phyloP scores from a whole-genome alignment of 2,113 vertebrate species.

The Equus przewalskii region DNA sequence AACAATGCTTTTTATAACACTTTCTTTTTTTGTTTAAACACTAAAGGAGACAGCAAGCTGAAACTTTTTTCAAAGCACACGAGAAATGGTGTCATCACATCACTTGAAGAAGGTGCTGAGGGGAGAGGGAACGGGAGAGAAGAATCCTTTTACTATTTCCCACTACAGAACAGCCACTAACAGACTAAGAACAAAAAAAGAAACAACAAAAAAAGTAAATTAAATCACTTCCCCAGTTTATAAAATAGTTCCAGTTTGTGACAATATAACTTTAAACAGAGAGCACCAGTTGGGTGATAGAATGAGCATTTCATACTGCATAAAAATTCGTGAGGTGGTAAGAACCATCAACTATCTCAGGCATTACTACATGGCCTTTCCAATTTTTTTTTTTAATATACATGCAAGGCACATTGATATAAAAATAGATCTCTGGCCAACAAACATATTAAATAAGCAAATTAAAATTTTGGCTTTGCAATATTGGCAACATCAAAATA shows the following conservation, averaged over 20 bases:
- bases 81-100: constrained; percentile 75
- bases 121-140: constrained; percentile 68
- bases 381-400: constrained; percentile 73
- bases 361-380: constrained; percentile 68
- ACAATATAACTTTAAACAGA: constrained; percentile 74
- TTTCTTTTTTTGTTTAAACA: constrained; percentile 63
- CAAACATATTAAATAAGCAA: constrained; percentile 78
- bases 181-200: constrained; percentile 31
- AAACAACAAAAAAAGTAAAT: constrained; percentile 55
- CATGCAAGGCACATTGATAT: constrained; percentile 88
- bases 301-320: constrained; percentile 70
- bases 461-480: constrained; percentile 83
- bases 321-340: constrained; percentile 76
- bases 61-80: constrained; percentile 76
- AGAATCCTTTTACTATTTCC: constrained; percentile 72
- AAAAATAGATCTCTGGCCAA: constrained; percentile 86
- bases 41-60: constrained; percentile 76
- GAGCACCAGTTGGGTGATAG: constrained; percentile 76
- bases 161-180: constrained; percentile 80
- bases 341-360: constrained; percentile 75
- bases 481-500: constrained; percentile 83
- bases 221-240: constrained; percentile 70
- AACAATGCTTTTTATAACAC: constrained; percentile 68
- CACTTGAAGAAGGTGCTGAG: constrained; percentile 75
- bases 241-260: constrained; percentile 76